phyloP scores from a whole-genome alignment of 1,140 invertebrate species.

The Lordiphosa mommai region DNA sequence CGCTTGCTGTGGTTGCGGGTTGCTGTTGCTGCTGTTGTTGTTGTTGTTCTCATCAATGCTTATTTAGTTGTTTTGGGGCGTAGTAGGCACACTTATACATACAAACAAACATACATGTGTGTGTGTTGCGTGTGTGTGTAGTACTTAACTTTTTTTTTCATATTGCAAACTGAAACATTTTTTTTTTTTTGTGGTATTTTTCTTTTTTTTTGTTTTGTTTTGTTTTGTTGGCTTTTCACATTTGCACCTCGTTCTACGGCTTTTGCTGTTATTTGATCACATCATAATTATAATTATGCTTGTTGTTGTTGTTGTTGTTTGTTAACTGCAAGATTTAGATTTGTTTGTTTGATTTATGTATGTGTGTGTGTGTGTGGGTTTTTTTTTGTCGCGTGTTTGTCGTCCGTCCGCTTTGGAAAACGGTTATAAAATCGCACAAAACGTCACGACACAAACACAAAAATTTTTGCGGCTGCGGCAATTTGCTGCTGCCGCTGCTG shows the following conservation, averaged over 20 bases:
- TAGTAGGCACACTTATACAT: constrained; percentile 11
- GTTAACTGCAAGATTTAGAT: constrained; percentile 5
- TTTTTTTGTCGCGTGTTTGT: constrained; percentile 1
- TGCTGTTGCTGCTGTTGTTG: background rate
- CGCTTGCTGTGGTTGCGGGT: constrained; percentile 1
- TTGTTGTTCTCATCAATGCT: constrained; percentile 9
- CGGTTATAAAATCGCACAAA: constrained; percentile 66
- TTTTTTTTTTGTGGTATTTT: background rate
- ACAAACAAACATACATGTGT: constrained; percentile 24
- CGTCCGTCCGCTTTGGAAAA: constrained; percentile 56
- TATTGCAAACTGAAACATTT: constrained; percentile 17
- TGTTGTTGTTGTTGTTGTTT: background rate
- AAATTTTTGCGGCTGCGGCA: constrained; percentile 37
- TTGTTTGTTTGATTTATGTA: background rate
- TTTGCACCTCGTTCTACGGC: constrained; percentile 8
- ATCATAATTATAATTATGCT: constrained; percentile 25
- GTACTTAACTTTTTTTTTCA: constrained; percentile 22
- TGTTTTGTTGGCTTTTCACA: constrained; percentile 5
- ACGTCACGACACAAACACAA: constrained; percentile 2
- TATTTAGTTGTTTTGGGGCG: constrained; percentile 6
- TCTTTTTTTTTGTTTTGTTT: constrained; percentile 1
- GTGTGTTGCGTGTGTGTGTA: constrained; percentile 18
- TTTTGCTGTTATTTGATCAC: constrained; percentile 38
- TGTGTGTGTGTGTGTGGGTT: background rate
- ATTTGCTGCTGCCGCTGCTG: constrained; percentile 19